Base-by-base conservation (phyloP, 2,797 vertebrate species). In the Siniperca scherzeri region DNA sequence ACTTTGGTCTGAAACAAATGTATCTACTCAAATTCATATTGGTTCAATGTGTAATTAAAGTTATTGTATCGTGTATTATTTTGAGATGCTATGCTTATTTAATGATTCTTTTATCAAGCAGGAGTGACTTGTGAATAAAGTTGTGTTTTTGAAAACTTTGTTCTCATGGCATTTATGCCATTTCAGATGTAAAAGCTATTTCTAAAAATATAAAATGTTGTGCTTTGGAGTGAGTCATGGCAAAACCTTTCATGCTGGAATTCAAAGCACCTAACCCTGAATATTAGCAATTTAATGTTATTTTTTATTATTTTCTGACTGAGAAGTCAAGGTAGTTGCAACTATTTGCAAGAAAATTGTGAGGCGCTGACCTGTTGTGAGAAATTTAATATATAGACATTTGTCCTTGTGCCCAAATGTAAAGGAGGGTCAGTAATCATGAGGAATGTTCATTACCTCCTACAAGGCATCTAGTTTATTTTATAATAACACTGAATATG, bases 101-200 rank as follows among this genome's bases (percentile, higher is more conserved):
- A 94, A 95, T 91, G 87, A 40, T 83, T 86, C 76, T 77, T 52
- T 85, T 67, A 78, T 84, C 8, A 59, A 87, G 85, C 88, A 90
- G 68, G 89, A 91, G 88, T 87, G 81, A 88, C 87, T 81, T 88
- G 86, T 73, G 86, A 93, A 90, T 93, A 87, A 90, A 90, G 87
- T 85, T 85, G 36, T 78, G 53, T 76, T 84, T 78, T 88, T 72
- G 8, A 75, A 78, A 48, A 65, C 78, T 84, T 85, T 78, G 46
- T 82, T 85, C 82, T 61, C 87, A 89, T 78, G 85, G 81, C 87
- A 87, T 90, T 89, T 86, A 65, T 87, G 75, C 81, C 38, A 17
- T 87, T 91, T 91, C 64, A 69, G 59, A 64, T 78, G 52, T 68
- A 69, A 81, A 78, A 71, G 55, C 57, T 70, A 66, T 83, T 87